Evolutionary conservation across 1,140 invertebrate genomes (phyloP).

Genomic region (Drosophila tropicalis): DNA sequence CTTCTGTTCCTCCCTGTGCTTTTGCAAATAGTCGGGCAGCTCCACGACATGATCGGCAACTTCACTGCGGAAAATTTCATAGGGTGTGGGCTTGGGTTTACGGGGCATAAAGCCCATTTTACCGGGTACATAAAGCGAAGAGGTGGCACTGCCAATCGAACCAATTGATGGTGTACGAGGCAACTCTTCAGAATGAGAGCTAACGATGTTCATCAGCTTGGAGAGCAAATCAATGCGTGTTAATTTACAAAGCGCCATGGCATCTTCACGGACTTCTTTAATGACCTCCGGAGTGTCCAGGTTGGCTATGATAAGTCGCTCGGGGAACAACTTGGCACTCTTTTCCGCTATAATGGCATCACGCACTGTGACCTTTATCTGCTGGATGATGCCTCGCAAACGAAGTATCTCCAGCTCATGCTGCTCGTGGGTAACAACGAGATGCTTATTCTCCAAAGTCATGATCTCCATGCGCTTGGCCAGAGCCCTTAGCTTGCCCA

Average conservation of each 20-base stretch:
- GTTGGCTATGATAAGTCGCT: constrained; percentile 43
- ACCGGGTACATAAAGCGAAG: constrained; percentile 84
- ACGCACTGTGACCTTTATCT: constrained; percentile 85
- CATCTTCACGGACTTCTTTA: constrained; percentile 52
- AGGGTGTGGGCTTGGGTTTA: constrained; percentile 64
- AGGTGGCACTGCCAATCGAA: constrained; percentile 79
- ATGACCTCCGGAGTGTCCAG: constrained; percentile 43
- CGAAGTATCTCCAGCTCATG: constrained; percentile 84
- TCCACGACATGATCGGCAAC: constrained; percentile 42
- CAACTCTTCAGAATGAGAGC: constrained; percentile 61
- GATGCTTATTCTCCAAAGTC: constrained; percentile 83
- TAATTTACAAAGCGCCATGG: constrained; percentile 82
- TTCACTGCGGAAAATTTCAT: constrained; percentile 49
- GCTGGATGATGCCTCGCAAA: constrained; percentile 85
- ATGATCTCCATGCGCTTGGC: constrained; percentile 86
- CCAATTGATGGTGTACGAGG: constrained; percentile 35
- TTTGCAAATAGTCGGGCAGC: constrained; percentile 56
- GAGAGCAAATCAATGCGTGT: constrained; percentile 85
- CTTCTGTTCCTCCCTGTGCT: constrained; percentile 19
- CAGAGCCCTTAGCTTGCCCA: constrained; percentile 84
- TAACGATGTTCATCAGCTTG: constrained; percentile 84
- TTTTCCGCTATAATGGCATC: constrained; percentile 85
- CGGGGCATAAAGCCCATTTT: constrained; percentile 85
- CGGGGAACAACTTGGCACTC: constrained; percentile 79
- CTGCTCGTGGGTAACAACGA: constrained; percentile 83